Percentiles rank a stretch among this genome's conserved stretches.
These are phyloP conservation scores for Scelioninae gen. 2 DNA, from an alignment of 2,888 invertebrate species.

Conservation along the genomic window DNA sequence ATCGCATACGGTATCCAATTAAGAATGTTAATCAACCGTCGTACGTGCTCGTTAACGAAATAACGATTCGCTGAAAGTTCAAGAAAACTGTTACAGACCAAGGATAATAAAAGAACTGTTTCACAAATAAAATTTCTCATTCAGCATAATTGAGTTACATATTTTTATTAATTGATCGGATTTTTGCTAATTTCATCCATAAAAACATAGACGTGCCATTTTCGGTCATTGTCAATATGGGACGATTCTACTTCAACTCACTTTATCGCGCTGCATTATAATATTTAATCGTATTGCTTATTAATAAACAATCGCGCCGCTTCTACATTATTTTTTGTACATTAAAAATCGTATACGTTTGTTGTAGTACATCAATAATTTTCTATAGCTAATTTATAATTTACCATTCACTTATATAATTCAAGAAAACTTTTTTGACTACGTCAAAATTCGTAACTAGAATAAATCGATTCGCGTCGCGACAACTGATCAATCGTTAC, in stretches of 20 bases:
- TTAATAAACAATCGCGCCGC: constrained; percentile 61
- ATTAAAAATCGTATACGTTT: constrained; percentile 75
- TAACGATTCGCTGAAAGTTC: no score
- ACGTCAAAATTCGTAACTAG: constrained; percentile 74
- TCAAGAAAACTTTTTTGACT: constrained; percentile 63
- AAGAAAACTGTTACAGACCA: constrained; percentile 8
- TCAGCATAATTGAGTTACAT: constrained; percentile 49
- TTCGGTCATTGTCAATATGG: constrained; percentile 50
- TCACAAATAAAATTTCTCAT: constrained; percentile 40
- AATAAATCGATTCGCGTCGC: constrained; percentile 68
- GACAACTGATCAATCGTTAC: constrained; percentile 38
- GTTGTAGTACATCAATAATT: constrained; percentile 74
- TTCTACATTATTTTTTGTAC: constrained; percentile 71
- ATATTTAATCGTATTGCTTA: constrained; percentile 59
- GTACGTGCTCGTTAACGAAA: no score
- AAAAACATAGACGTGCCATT: constrained; percentile 57
- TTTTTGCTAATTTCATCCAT: constrained; percentile 56
- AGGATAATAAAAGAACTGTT: constrained; percentile 45
- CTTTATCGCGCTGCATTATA: constrained; percentile 56
- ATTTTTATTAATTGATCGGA: constrained; percentile 54
- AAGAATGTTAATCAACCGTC: no score
- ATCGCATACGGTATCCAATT: no score
- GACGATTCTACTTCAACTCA: constrained; percentile 56
- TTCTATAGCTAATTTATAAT: constrained; percentile 69
- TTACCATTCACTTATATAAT: constrained; percentile 66